phyloP scores from a whole-genome alignment of 2,888 invertebrate species.

The Cryptus viduatorius region DNA sequence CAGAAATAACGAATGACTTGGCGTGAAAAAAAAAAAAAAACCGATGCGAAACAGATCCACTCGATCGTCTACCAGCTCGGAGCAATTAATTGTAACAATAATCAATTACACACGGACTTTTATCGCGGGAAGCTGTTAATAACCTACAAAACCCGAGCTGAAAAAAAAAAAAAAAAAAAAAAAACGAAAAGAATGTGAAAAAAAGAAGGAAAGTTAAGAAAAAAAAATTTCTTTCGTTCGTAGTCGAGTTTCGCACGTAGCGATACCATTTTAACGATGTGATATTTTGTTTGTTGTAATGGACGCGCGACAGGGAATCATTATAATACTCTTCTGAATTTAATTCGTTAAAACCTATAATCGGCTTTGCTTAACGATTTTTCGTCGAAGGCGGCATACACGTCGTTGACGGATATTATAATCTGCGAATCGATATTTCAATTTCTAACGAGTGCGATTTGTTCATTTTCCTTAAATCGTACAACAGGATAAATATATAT shows the following conservation, averaged over 20 bases:
- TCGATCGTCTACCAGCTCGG: constrained; percentile 49
- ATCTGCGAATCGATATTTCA: constrained; percentile 50
- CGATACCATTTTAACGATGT: constrained; percentile 67
- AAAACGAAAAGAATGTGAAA: neutral
- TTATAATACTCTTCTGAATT: constrained; percentile 50
- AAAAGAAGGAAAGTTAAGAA: neutral
- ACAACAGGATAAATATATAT: neutral
- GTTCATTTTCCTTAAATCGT: neutral
- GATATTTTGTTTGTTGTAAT: constrained; percentile 68
- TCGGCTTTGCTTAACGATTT: constrained; percentile 70
- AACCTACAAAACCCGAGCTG: constrained; percentile 39
- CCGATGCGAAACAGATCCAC: constrained; percentile 8
- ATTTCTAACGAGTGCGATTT: constrained; percentile 8
- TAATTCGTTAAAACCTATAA: constrained; percentile 52
- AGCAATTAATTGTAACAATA: constrained; percentile 45
- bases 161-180: constrained; percentile 35
- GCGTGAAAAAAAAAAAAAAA: constrained; percentile 14
- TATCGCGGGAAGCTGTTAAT: constrained; percentile 24
- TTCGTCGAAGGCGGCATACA: constrained; percentile 56
- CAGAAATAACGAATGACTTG: constrained; percentile 47
- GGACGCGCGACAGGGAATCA: constrained; percentile 55
- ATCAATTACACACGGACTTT: constrained; percentile 47
- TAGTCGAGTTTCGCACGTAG: constrained; percentile 56
- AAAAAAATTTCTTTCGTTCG: constrained; percentile 52
- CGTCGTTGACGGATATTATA: constrained; percentile 52